phyloP scores from a whole-genome alignment of 1,140 invertebrate genomes.

The Ostrea denselamellosa region DNA sequence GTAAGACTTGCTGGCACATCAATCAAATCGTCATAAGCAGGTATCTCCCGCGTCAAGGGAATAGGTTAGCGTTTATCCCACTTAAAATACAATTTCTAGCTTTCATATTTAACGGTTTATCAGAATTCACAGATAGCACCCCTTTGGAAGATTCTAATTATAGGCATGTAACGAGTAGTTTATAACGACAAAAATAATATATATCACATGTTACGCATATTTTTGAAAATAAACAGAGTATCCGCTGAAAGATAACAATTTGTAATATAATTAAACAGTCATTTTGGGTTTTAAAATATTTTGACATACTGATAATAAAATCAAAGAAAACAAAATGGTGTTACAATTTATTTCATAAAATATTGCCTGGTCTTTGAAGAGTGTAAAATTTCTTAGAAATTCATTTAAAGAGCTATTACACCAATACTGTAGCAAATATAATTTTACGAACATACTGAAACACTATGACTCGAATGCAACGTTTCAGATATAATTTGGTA shows the following conservation, averaged over 20 bases:
- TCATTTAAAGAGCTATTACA: background rate
- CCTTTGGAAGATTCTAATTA: background rate
- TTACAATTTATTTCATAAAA: background rate
- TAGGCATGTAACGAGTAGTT: background rate
- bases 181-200: background rate
- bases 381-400: background rate
- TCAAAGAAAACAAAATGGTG: conserved; percentile 7
- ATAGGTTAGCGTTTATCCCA: background rate
- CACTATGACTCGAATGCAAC: background rate
- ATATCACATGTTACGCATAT: background rate
- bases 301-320: background rate
- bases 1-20: conserved; percentile 11
- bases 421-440: background rate
- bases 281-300: background rate
- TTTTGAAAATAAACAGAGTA: conserved; percentile 7
- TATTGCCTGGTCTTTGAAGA: background rate
- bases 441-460: background rate
- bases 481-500: conserved; percentile 33
- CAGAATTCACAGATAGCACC: background rate
- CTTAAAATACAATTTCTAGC: conserved; percentile 30
- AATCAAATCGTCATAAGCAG: conserved; percentile 4
- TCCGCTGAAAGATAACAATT: background rate
- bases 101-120: conserved; percentile 26
- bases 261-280: background rate
- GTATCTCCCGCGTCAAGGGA: conserved; percentile 3